Evolutionary conservation across 2,113 vertebrate genomes (phyloP).

Genomic region (Narcine bancroftii): DNA sequence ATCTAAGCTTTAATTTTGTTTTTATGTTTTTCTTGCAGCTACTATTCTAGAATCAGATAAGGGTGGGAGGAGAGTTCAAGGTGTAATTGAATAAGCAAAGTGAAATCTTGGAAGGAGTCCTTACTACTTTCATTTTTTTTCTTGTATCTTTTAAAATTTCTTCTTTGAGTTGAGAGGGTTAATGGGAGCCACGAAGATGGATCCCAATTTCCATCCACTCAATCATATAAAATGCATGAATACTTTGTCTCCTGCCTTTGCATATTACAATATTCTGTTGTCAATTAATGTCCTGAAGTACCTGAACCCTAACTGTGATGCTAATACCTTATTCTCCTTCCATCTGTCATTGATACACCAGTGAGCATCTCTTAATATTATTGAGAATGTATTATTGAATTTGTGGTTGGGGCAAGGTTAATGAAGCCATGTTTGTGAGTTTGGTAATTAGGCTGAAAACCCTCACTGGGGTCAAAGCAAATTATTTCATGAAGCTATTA

Average conservation of each 20-base stretch:
- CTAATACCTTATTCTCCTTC: constrained; percentile 13
- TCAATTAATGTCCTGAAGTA: background rate
- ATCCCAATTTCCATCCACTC: background rate
- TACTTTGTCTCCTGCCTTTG: background rate
- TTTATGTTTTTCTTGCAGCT: background rate
- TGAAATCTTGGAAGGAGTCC: background rate
- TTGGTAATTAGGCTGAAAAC: background rate
- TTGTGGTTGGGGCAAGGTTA: constrained; percentile 24
- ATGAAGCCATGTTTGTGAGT: background rate
- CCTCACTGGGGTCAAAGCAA: background rate
- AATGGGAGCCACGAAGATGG: background rate
- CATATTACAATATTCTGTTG: background rate
- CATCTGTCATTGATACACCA: constrained; percentile 2
- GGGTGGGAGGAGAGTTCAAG: background rate
- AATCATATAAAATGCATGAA: background rate
- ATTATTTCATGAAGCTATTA: background rate
- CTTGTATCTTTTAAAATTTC: background rate
- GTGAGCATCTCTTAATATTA: background rate
- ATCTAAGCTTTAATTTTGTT: background rate
- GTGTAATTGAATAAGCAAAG: background rate
- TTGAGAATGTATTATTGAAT: constrained; percentile 20
- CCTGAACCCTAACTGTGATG: constrained; percentile 2
- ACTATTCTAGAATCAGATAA: background rate
- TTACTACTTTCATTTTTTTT: background rate
- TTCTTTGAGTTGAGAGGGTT: background rate